Percentiles rank a stretch among this genome's conserved stretches.
These are phyloP conservation scores for Otis tarda DNA, from an alignment of 2,113 vertebrate genomes.

Conservation along the genomic window DNA sequence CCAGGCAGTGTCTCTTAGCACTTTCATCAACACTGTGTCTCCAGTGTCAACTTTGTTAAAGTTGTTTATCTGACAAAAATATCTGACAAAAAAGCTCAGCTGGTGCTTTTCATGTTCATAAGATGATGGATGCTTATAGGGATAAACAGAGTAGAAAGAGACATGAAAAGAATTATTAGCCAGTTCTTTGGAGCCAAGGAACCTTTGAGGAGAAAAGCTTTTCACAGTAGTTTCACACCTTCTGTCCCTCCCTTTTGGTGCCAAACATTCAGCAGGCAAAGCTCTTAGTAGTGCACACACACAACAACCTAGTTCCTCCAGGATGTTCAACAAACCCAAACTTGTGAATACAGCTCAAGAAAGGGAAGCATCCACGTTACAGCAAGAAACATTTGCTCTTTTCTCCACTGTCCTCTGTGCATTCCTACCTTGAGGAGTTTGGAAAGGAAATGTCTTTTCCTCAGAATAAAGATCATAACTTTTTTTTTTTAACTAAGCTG, in stretches of 20 bases:
- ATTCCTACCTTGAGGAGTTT: background rate
- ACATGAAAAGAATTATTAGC: constrained; percentile 10
- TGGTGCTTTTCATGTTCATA: background rate
- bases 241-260: background rate
- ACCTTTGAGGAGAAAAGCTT: background rate
- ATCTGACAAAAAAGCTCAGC: background rate
- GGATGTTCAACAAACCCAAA: background rate
- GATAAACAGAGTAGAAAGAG: background rate
- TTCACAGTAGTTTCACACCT: background rate
- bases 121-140: background rate
- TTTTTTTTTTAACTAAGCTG: background rate
- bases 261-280: background rate
- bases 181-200: background rate
- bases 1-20: background rate
- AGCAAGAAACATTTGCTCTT: background rate
- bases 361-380: background rate
- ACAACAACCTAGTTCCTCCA: background rate
- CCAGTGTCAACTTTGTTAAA: background rate
- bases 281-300: background rate
- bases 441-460: background rate
- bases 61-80: background rate
- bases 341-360: background rate
- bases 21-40: background rate
- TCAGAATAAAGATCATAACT: background rate
- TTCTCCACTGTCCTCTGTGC: background rate